Evolutionary conservation across 2,888 invertebrate genomes (phyloP), one percentile per base, ranked within the genome.

Genomic region (Mechanitis mazaeus): DNA sequence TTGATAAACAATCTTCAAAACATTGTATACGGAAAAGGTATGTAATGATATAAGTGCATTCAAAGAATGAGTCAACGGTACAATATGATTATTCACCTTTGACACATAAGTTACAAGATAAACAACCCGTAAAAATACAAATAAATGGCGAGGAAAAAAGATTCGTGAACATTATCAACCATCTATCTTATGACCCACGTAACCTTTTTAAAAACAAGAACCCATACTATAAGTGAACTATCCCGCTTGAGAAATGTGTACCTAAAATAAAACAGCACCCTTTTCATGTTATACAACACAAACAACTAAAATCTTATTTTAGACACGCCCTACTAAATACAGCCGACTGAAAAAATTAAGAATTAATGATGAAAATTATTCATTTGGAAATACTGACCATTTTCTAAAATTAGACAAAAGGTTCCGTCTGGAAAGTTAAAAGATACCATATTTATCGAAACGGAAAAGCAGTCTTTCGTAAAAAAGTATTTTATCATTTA

Each of bases 221-320:
- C 59, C 53, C 45, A 61, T 54, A 58, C 57, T 57, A 61, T 64
- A 61, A 47, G 56, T 55, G 60, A 50, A 54, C 60, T 60, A 60
- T 60, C 61, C 56, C 62, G 55, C 64, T 64, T 59, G 66, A 63
- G 64, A 66, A 64, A 63, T 60, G 54, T 62, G 62, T 62, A 63
- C 66, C 62, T 42, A 58, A 54, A 64, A 66, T 64, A 61, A 54
- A 35, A 35, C 38, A 54, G 59, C 50, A 54, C 55, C 61, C 55
- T 58, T 46, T 58, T 55, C 60, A 61, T 61, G 64, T 66, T 57
- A 47, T 66, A 64, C 57, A 53, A 58, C 46, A 54, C 61, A 58
- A 46, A 55, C 54, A 60, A 65, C 60, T 42, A 45, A 33, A 46
- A 64, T 66, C 57, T 64, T 64, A 31, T 56, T 47, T 57, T 50